Evolutionary conservation across 92 coral and sea anemone genomes (phyloP), one percentile per base, ranked within the genome.

Genomic region (Bergia sp.): DNA sequence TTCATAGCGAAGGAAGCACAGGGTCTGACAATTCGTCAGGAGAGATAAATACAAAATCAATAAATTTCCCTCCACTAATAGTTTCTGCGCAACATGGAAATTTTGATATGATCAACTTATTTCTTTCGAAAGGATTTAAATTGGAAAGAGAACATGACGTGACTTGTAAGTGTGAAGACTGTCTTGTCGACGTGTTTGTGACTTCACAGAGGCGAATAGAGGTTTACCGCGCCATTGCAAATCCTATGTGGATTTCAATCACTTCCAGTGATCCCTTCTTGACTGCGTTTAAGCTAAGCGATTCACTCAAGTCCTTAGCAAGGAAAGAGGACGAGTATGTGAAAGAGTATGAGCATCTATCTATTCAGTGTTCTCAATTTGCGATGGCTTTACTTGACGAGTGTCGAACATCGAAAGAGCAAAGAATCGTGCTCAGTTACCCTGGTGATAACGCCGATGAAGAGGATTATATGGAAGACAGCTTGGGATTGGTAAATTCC

Each of bases 301-400:
- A 89, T 43, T 94, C 96, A 18, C 86, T 97, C 41, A 92, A 95
- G 86, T 64, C 89, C 15, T 85, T 96, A 11, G 96, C 98, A 20
- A 89, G 87, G 37, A 95, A 94, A 55, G 99, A 97, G 67, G 99
- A 97, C 82, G 99, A 97, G 76, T 97, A 92, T 87, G 99, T 94
- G 44, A 97, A 96, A 42, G 99, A 97, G 76, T 97, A 97, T 77
- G 82, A 92, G 5, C 91, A 92, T 3, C 79, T 97, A 36, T 91
- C 96, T 15, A 87, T 92, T 29, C 95, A 92, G 76, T 95, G 98
- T 80, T 86, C 94, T 38, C 97, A 95, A 64, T 94, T 95, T 75
- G 95, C 99, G 0, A 79, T 97, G 86, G 95, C 95, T 16, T 89
- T 97, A 66, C 90, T 97, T 36, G 98, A 93, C 82, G 99, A 97